Conservation (phyloP, 2,113 vertebrate species). For the Marmota flaviventris region DNA sequence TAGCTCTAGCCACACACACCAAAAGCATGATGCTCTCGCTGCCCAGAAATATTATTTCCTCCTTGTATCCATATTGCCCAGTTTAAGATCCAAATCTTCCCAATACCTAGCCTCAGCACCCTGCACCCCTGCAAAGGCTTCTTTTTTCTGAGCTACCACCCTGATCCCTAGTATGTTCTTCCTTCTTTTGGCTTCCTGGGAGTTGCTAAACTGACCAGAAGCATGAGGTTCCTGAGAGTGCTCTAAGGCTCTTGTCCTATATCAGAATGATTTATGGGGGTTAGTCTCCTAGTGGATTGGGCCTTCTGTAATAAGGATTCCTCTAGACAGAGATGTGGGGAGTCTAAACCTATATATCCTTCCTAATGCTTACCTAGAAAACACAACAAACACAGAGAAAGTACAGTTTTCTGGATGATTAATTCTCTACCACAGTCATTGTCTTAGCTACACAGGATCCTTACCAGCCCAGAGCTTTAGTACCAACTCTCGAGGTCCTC, state of each 20-base stretch:
- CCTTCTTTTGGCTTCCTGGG: constrained; percentile 8
- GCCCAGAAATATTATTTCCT: background rate
- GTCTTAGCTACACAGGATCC: background rate
- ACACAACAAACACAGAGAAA: background rate
- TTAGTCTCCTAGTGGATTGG: background rate
- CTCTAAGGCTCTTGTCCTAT: background rate
- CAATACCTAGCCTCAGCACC: background rate
- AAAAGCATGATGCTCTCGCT: background rate
- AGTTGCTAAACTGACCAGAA: background rate
- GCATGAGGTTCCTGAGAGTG: background rate
- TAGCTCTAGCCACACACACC: background rate
- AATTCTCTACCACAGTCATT: background rate
- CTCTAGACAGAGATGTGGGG: background rate
- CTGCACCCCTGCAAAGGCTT: background rate
- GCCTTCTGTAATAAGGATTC: background rate
- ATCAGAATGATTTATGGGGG: background rate
- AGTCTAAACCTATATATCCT: background rate
- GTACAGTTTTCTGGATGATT: constrained; percentile 27
- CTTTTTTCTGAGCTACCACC: background rate
- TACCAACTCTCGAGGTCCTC: background rate
- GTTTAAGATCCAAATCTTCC: constrained; percentile 6
- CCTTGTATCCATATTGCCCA: background rate
- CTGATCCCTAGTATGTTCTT: background rate
- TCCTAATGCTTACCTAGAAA: constrained; percentile 35
- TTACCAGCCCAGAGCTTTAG: background rate